A percentile compares a stretch with the other conserved stretches of the same genome.
Evolutionary conservation across 2,888 invertebrate species (phyloP).

Genomic region (Ophion ellenae): DNA sequence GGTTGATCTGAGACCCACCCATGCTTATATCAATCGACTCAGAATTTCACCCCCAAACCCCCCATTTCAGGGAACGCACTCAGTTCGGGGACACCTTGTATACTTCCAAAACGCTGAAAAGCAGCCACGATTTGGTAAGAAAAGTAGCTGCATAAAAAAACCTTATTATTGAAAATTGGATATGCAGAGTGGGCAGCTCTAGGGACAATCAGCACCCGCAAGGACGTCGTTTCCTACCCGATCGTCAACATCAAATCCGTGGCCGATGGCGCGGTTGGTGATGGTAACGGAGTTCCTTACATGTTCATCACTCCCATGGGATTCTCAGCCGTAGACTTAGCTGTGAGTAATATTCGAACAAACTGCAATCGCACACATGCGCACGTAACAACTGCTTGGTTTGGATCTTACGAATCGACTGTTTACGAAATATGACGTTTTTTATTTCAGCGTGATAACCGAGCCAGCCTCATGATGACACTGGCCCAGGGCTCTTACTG

Average conservation of each 20-base stretch:
- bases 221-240: conserved; percentile 87
- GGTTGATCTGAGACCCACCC: too few species aligned
- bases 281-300: conserved; percentile 90
- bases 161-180: background rate
- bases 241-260: conserved; percentile 89
- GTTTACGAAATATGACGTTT: background rate
- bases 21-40: too few species aligned
- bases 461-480: conserved; percentile 88
- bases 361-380: background rate
- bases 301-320: conserved; percentile 90
- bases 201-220: conserved; percentile 88
- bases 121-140: background rate
- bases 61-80: too few species aligned
- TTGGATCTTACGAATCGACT: background rate
- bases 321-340: conserved; percentile 88
- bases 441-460: conserved; percentile 86
- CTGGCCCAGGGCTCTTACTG: conserved; percentile 90
- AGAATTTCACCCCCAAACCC: too few species aligned
- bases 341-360: conserved; percentile 83
- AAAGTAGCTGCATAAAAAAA: background rate
- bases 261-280: conserved; percentile 88
- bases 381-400: background rate
- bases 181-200: conserved; percentile 89
- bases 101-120: background rate
- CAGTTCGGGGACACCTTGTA: background rate